Evolutionary conservation across 2,888 invertebrate species (phyloP), one percentile per base, ranked within the genome.

Genomic region (Dicycla oo): DNA sequence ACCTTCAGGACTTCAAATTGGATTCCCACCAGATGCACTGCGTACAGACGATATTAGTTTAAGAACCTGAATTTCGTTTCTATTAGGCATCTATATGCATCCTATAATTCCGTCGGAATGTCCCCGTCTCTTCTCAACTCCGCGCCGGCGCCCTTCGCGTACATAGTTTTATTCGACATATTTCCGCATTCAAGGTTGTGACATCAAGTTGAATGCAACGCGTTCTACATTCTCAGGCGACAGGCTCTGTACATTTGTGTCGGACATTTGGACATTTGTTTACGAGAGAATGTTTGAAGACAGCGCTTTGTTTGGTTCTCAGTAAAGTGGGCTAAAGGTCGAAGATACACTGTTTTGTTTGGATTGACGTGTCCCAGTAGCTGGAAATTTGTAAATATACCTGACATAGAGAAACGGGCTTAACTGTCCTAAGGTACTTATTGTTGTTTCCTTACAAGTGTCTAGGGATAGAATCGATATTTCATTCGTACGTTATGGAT

Each of bases 121-220:
- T 80, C 69, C 49, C 4, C 20, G 0, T 64, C 5, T n/a, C 54
- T 78, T 83, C 69, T n/a, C 15, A 64, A 43, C 30, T 73, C 78
- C 5, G n/a, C 15, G 60, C 47, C 10, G 53, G 56, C 57, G 66
- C 83, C 80, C 83, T 80, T 80, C 80, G 34, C 69, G 51, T 64
- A 64, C 80, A 66, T 69, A 73, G 80, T 80, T 80, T 79, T 73
- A 83, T 80, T 83, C 69, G 83, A 80, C 83, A 80, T 83, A 83
- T 83, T 80, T 80, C 80, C 83, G 80, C 80, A 80, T 80, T 80
- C 83, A 80, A 80, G 80, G 80, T 80, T 80, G 82, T 80, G 83
- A 79, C 80, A 83, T 83, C 75, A 80, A 80, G 83, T 80, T 69
- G 80, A 73, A 83, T 83, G 80, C 83, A 80, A 66, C 60, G 79